Evolutionary conservation across 2,888 invertebrate genomes (phyloP), one percentile per base, ranked within the genome.

Genomic region (Blera fallax): DNA sequence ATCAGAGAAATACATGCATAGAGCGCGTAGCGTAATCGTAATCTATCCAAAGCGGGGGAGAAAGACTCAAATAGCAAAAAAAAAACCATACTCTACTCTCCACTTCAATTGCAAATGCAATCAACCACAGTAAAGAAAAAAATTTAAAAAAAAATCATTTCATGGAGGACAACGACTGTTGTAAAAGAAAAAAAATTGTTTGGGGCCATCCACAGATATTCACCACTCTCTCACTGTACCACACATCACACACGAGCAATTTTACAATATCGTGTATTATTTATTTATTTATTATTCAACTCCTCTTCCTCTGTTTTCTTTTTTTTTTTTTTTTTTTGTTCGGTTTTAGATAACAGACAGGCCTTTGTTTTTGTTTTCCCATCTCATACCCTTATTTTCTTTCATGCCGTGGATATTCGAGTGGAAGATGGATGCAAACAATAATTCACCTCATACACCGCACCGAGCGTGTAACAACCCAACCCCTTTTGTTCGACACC

Each of bases 281-380:
- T 84, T 84, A 84, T 81, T 81, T 74, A 74, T 65, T 74, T 69
- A 48, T 72, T 58, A 45, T 56, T 74, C 60, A 45, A 18, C 65
- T 65, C 69, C 29, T 74, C 69, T 73, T 64, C 37, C 40, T 50
- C 21, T 14, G 10, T 58, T 24, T 14, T 10, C 18, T 34, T 29
- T 37, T 48, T 40, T 6, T 37, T 29, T n/a, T 40, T 50, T 45
- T 43, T 29, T 16, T 27, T 24, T 11, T 52, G 18, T 65, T 70
- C 27, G 18, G 10, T 21, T 56, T 32, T 43, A 27, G 43, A 40
- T 24, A 16, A 18, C 16, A 21, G 6, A 60, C 56, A 40, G 58
- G 58, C 67, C 73, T 80, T 85, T 85, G 85, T 85, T 85, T 85
- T 80, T 85, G 72, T 81, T 77, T 54, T 76, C 40, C 65, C 60